Base-by-base conservation (phyloP, 2,113 vertebrate species). In the Struthidea cinerea region DNA sequence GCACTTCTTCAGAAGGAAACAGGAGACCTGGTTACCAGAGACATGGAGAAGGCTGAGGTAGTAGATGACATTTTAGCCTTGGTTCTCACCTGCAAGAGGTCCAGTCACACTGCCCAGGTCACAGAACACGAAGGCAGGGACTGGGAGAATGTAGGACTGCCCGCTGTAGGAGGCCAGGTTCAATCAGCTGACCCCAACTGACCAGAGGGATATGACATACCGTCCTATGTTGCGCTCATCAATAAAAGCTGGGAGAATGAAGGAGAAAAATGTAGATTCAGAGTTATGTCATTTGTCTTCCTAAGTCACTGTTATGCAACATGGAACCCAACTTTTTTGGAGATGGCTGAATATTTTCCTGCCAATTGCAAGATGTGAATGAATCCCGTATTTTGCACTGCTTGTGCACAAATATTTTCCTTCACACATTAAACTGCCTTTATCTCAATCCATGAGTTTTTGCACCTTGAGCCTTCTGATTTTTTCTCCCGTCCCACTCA, bases 251-350 rank as follows among this genome's bases (percentile, higher is more conserved):
- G 44, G 16, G 32, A 18, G n/a, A 64, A 94, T 80, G 49, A 39
- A 76, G 30, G 8, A 63, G 37, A 52, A 57, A 33, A 39, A 15
- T 3, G 7, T 28, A 44, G 3, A 1, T 59, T 76, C 4, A 23
- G 24, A 52, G 3, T 50, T 8, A 32, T 0, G 11, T 33, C 2
- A 3, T 59, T 42, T 65, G 23, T 60, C 59, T 74, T 69, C 44
- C 30, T 21, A 8, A n/a, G 19, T 42, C 30, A 52, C 19, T 1
- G 2, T 39, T 46, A 12, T 0, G 0, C 2, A 6, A 12, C 42
- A 44, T 18, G 16, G 8, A 67, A 9, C 24, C 10, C 57, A 67
- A 16, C 3, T 14, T 9, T 55, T 63, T 57, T n/a, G 28, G 41
- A 41, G 12, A 17, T 0, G 3, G 21, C 20, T 61, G 59, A 68